A percentile compares a stretch with the other conserved stretches of the same genome.
These are phyloP conservation scores for Epirrita christyi DNA, from an alignment of 2,888 invertebrate species.

Conservation along the genomic window DNA sequence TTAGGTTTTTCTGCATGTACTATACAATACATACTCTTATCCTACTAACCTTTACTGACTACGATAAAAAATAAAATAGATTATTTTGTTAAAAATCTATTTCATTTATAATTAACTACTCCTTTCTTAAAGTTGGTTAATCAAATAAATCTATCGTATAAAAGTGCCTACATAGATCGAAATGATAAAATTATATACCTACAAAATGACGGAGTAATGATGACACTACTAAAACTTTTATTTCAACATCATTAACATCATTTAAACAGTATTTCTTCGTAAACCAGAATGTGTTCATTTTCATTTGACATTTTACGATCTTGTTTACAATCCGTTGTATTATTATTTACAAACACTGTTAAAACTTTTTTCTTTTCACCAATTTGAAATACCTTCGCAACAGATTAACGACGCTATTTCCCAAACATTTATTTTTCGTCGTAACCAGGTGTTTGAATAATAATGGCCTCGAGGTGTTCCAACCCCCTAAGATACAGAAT, in stretches of 20 bases:
- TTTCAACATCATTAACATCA: conserved; percentile 16
- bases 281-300: conserved; percentile 36
- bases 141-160: too few relatives aligned
- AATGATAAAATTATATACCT: not conserved
- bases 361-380: conserved; percentile 45
- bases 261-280: conserved; percentile 30
- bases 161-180: not conserved
- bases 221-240: conserved; percentile 18
- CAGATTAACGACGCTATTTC: conserved; percentile 49
- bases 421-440: conserved; percentile 41
- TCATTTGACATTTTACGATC: conserved; percentile 42
- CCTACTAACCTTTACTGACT: too few relatives aligned
- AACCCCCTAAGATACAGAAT: conserved; percentile 35
- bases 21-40: too few relatives aligned
- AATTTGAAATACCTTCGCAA: conserved; percentile 48
- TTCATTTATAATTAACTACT: too few relatives aligned
- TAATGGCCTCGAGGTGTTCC: conserved; percentile 53
- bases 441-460: conserved; percentile 58
- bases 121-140: too few relatives aligned
- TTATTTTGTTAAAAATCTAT: too few relatives aligned
- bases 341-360: conserved; percentile 56
- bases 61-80: too few relatives aligned
- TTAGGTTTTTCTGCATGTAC: too few relatives aligned
- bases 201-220: not conserved
- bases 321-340: conserved; percentile 50